Conservation (phyloP, 2,113 vertebrate species). For the Formicarius rufipectus region DNA sequence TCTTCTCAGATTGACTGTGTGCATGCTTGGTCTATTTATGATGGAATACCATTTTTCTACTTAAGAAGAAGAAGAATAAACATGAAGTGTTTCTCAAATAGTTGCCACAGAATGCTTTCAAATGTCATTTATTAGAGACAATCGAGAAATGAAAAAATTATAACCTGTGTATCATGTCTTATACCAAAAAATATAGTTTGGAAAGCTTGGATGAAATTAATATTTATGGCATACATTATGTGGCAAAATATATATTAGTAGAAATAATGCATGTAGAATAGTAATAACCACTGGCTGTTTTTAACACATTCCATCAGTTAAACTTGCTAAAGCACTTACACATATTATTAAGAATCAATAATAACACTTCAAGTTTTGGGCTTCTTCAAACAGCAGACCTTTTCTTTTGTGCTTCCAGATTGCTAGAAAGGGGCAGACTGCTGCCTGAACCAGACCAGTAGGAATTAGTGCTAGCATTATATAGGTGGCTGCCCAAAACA, state of each 20-base stretch:
- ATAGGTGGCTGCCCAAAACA: not conserved
- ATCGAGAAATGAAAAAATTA: not conserved
- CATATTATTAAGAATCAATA: not conserved
- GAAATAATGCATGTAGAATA: not conserved
- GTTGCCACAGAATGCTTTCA: not conserved
- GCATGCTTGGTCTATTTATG: not conserved
- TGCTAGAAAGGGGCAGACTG: not conserved
- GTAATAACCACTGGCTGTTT: not conserved
- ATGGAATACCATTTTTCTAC: not conserved
- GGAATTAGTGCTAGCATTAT: not conserved
- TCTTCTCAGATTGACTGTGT: fast-evolving
- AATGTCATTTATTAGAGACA: not conserved
- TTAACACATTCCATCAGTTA: not conserved
- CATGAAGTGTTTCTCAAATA: not conserved
- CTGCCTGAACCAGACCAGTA: not conserved
- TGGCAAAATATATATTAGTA: not conserved
- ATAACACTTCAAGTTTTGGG: not conserved
- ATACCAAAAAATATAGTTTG: not conserved
- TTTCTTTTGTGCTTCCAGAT: not conserved
- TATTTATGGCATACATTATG: not conserved
- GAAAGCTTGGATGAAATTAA: not conserved
- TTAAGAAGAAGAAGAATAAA: not conserved
- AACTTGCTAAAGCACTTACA: not conserved
- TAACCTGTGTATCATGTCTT: not conserved
- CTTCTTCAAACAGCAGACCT: not conserved